Evolutionary conservation across 2,888 invertebrate genomes (phyloP).

Genomic region (Plagodis dolabraria): DNA sequence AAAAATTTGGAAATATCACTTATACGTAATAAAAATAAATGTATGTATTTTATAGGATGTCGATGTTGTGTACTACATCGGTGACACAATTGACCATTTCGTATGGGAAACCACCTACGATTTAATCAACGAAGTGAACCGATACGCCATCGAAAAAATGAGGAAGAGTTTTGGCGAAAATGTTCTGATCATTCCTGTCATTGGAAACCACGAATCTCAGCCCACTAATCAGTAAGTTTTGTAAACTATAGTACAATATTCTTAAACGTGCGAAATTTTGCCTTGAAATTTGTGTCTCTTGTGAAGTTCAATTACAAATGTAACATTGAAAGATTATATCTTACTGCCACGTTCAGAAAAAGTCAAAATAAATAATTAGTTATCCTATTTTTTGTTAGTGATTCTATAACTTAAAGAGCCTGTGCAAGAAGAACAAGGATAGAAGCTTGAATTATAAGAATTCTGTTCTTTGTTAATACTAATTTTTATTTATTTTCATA

Average conservation of each 20-base stretch:
- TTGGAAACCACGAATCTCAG: constrained; percentile 94
- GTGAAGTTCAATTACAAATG: no score
- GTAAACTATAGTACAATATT: not conserved
- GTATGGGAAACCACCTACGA: constrained; percentile 93
- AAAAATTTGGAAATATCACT: not conserved
- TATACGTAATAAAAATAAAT: not conserved
- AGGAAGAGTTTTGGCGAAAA: constrained; percentile 83
- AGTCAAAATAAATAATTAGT: no score
- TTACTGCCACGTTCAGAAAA: no score
- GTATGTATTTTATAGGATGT: constrained; percentile 69
- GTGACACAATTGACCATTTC: constrained; percentile 94
- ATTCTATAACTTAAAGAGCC: no score
- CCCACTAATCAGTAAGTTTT: constrained; percentile 91
- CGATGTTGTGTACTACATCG: constrained; percentile 91
- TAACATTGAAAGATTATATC: no score
- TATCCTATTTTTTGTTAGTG: no score
- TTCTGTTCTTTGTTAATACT: no score
- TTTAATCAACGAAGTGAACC: constrained; percentile 86
- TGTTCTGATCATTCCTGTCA: constrained; percentile 87
- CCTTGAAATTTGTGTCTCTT: no score
- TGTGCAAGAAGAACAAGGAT: no score
- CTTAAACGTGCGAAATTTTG: no score
- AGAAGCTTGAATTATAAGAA: no score
- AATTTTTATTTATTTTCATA: no score
- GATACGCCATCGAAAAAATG: constrained; percentile 79